Conservation (phyloP, 2,113 vertebrate genomes). For the Poicephalus gulielmi region DNA sequence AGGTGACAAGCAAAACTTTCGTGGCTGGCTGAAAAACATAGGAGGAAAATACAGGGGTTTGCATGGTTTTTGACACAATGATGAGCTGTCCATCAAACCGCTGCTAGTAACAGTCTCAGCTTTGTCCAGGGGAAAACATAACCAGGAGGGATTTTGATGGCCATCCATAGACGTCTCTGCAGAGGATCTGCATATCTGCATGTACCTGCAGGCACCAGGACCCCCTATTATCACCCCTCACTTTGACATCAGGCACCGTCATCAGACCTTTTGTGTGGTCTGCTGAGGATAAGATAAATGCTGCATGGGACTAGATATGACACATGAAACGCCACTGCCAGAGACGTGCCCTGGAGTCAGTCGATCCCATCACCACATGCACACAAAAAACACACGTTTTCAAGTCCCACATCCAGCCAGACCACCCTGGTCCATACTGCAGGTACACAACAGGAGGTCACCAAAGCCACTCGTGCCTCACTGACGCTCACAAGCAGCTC, state of each 20-base stretch:
- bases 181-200: neutral
- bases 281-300: neutral
- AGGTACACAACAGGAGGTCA: neutral
- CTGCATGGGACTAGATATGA: neutral
- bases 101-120: neutral
- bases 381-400: neutral
- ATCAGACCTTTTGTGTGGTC: neutral
- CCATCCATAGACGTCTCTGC: neutral
- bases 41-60: neutral
- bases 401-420: neutral
- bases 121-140: neutral
- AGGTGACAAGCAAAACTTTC: neutral
- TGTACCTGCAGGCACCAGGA: neutral
- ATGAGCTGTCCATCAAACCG: neutral
- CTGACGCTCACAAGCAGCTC: neutral
- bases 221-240: neutral
- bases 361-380: neutral
- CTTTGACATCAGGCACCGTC: neutral
- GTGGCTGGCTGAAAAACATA: neutral
- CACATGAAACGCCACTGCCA: neutral
- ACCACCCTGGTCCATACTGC: neutral
- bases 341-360: neutral
- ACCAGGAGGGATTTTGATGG: neutral
- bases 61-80: neutral
- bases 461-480: neutral